A percentile compares a stretch with the other conserved stretches of the same genome.
Evolutionary conservation across 2,797 vertebrate genomes (phyloP).

Genomic region (Pelochelys cantorii): DNA sequence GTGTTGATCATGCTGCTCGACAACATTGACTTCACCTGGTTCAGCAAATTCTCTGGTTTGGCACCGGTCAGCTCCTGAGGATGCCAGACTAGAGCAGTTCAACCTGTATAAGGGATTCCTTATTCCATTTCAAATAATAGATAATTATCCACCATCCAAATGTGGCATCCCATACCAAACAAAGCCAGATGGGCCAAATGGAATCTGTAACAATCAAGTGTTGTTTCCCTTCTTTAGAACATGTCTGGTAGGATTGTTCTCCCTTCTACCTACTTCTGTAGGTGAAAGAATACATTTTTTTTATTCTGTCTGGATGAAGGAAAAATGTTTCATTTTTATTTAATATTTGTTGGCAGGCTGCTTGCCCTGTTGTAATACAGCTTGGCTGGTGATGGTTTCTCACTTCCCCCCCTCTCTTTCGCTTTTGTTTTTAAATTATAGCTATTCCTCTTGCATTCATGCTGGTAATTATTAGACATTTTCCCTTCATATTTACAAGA

Average conservation of each 20-base stretch:
- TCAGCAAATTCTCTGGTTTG: too few species aligned
- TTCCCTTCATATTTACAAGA: not conserved
- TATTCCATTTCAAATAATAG: not conserved
- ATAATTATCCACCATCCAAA: not conserved
- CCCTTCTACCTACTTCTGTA: not conserved
- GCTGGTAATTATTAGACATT: not conserved
- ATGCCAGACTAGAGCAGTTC: too few species aligned
- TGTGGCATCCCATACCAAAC: conserved; percentile 26
- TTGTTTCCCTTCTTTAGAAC: not conserved
- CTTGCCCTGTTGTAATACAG: not conserved
- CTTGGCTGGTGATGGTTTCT: not conserved
- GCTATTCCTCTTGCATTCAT: not conserved
- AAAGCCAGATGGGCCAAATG: not conserved
- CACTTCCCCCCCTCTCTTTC: not conserved
- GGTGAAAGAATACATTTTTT: not conserved
- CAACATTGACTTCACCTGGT: too few species aligned
- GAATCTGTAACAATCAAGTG: conserved; percentile 10
- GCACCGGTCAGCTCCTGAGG: too few species aligned
- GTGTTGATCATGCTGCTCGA: too few species aligned
- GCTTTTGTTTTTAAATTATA: not conserved
- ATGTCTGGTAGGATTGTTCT: not conserved
- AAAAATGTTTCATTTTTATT: not conserved
- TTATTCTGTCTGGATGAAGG: not conserved
- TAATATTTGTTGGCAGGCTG: not conserved
- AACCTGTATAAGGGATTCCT: not conserved